A percentile compares a stretch with the other conserved stretches of the same genome.
Evolutionary conservation across 2,797 vertebrate species (phyloP).

Genomic region (Pelochelys cantorii): DNA sequence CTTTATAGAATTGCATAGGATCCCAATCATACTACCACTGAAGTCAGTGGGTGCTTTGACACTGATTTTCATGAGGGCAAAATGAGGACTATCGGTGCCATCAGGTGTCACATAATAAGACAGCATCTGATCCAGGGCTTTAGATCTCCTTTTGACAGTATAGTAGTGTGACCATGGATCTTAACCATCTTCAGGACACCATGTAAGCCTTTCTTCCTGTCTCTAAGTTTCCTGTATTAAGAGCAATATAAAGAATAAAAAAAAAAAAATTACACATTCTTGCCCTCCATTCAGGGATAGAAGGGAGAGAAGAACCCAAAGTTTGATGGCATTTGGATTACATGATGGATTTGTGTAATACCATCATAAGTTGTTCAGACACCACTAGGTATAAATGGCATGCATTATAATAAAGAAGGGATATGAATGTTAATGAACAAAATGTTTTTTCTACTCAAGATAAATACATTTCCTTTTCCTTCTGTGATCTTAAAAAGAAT

Average conservation of each 20-base stretch:
- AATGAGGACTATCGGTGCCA: background rate
- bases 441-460: slow-evolving; percentile 18
- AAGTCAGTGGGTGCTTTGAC: background rate
- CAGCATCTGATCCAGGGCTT: background rate
- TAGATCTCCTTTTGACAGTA: background rate
- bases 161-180: background rate
- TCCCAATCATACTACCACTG: background rate
- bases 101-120: background rate
- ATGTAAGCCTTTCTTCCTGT: background rate
- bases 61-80: background rate
- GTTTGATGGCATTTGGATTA: background rate
- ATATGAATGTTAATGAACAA: background rate
- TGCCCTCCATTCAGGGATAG: background rate
- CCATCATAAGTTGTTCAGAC: background rate
- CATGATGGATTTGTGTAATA: slow-evolving; percentile 7
- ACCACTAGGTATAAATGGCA: slow-evolving; percentile 1
- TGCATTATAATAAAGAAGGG: slow-evolving; percentile 16
- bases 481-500: background rate
- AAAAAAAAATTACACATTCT: background rate
- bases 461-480: background rate
- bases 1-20: background rate
- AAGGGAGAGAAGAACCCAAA: background rate
- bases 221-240: background rate
- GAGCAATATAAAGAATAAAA: background rate
- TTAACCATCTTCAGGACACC: background rate